These are phyloP conservation scores for Chelidonichthys spinosus DNA, from an alignment of 2,797 vertebrate genomes.

Conservation along the genomic window DNA sequence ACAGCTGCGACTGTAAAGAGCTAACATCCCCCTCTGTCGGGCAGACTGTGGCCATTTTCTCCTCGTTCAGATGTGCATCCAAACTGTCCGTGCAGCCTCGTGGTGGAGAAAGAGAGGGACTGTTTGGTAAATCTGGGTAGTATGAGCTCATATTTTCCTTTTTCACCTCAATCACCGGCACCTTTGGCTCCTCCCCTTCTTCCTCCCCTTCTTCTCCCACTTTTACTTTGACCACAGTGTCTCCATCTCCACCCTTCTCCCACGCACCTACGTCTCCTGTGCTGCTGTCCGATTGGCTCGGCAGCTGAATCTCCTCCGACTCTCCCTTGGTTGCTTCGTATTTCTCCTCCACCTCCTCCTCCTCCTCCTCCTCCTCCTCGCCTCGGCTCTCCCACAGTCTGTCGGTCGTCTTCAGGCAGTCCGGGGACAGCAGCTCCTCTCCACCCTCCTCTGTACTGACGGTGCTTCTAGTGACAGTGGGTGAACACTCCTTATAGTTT, in stretches of 20 bases:
- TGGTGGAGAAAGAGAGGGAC: constrained; percentile 87
- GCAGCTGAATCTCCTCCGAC: constrained; percentile 91
- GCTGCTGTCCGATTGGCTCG: constrained; percentile 92
- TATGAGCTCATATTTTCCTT: constrained; percentile 89
- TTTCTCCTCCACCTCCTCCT: constrained; percentile 68
- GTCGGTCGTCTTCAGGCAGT: constrained; percentile 77
- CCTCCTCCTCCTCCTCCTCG: constrained; percentile 55
- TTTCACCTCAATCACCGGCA: constrained; percentile 88
- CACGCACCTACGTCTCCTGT: constrained; percentile 45
- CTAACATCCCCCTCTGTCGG: constrained; percentile 85
- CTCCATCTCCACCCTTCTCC: constrained; percentile 53
- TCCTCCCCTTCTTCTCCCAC: constrained; percentile 80
- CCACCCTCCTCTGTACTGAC: constrained; percentile 71
- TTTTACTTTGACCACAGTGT: constrained; percentile 75
- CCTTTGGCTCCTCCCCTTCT: constrained; percentile 67
- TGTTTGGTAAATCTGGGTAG: constrained; percentile 84
- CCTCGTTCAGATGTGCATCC: constrained; percentile 78
- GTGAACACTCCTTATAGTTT: constrained; percentile 69
- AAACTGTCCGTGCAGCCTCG: constrained; percentile 82
- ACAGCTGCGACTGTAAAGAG: constrained; percentile 88
- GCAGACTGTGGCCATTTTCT: constrained; percentile 83
- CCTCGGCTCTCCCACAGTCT: constrained; percentile 47
- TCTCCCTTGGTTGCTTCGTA: constrained; percentile 72
- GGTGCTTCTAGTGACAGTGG: constrained; percentile 68
- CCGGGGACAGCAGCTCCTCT: constrained; percentile 86